phyloP scores from a whole-genome alignment of 2,888 invertebrate genomes.

The Cantharis lateralis region DNA sequence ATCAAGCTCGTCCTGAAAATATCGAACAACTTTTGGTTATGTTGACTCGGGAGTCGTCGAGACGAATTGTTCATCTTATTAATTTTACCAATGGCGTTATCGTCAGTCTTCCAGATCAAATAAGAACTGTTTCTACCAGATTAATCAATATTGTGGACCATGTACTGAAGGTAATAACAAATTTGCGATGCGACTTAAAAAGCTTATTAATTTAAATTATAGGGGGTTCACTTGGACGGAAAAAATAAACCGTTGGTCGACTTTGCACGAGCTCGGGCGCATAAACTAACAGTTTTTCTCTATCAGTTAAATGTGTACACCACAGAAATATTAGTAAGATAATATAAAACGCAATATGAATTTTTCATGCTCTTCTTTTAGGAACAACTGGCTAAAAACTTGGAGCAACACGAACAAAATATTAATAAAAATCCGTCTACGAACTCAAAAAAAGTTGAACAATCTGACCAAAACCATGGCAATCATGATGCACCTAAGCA shows the following conservation, averaged over 20 bases:
- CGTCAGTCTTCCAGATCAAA: slow-evolving; percentile 60
- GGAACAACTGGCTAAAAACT: slow-evolving; percentile 42
- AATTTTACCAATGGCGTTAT: slow-evolving; percentile 69
- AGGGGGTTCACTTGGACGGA: slow-evolving; percentile 67
- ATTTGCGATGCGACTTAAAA: too few species aligned
- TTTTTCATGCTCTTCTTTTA: too few species aligned
- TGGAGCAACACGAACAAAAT: slow-evolving; percentile 7
- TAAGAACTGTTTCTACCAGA: slow-evolving; percentile 57
- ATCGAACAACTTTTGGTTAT: slow-evolving; percentile 78
- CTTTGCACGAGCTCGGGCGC: slow-evolving; percentile 59
- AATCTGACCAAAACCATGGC: slow-evolving; percentile 17
- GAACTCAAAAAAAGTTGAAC: not conserved
- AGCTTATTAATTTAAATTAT: slow-evolving; percentile 29
- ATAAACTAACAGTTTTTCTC: slow-evolving; percentile 56
- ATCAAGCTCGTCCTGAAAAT: slow-evolving; percentile 79
- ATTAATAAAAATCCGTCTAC: not conserved
- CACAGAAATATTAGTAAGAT: slow-evolving; percentile 60
- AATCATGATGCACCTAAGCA: slow-evolving; percentile 28
- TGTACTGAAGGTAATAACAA: slow-evolving; percentile 64
- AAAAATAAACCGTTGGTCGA: slow-evolving; percentile 59
- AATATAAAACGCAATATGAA: too few species aligned
- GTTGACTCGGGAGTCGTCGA: slow-evolving; percentile 76
- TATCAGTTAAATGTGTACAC: slow-evolving; percentile 60
- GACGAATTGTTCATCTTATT: slow-evolving; percentile 77
- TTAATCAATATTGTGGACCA: slow-evolving; percentile 65